These are phyloP conservation scores for Carterocephalus palaemon DNA, from an alignment of 2,888 invertebrate genomes.

Conservation along the genomic window DNA sequence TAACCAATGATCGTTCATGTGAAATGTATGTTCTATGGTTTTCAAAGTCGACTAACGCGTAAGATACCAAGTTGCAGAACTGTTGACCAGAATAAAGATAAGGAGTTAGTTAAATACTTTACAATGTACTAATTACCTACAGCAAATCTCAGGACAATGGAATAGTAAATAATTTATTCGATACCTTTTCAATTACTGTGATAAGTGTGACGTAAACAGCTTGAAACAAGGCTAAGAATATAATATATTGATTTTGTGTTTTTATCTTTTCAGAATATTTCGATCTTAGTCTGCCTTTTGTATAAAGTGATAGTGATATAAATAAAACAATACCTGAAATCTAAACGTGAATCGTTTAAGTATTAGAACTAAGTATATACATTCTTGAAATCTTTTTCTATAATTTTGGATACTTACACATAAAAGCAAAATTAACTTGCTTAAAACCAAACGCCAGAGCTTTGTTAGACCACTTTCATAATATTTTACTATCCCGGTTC, in stretches of 20 bases:
- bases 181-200: constrained; percentile 3
- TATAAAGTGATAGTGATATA: not conserved
- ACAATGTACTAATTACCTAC: too few species aligned
- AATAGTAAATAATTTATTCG: too few species aligned
- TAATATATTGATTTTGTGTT: not conserved
- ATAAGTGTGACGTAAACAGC: not conserved
- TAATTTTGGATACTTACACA: constrained; percentile 1
- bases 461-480: constrained; percentile 22
- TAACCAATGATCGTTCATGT: constrained; percentile 49
- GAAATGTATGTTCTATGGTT: constrained; percentile 50
- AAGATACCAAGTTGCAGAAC: constrained; percentile 12
- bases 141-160: too few species aligned
- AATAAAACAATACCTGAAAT: constrained; percentile 1
- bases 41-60: constrained; percentile 47
- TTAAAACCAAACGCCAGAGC: constrained; percentile 9
- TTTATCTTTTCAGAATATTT: constrained; percentile 1
- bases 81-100: constrained; percentile 19
- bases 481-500: constrained; percentile 23
- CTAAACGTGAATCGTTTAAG: not conserved
- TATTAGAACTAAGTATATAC: not conserved
- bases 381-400: not conserved
- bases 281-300: not conserved
- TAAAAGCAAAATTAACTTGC: constrained; percentile 2
- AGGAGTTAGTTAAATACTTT: too few species aligned
- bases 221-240: constrained; percentile 6